Conservation (phyloP, 2,888 invertebrate genomes). For the Drosophila kuntzei region DNA sequence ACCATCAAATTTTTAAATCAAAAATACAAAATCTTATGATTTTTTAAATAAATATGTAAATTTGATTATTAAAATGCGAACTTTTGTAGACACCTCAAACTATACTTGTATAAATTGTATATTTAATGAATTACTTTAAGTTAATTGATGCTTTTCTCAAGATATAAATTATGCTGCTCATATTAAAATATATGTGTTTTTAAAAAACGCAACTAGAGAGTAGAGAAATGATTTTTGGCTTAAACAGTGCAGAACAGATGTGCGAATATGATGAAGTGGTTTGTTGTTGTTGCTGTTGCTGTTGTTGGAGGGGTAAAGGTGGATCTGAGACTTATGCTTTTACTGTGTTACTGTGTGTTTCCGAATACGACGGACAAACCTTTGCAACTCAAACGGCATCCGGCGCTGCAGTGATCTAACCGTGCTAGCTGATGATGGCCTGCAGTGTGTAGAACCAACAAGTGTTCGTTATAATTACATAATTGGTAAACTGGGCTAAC, state of each 20-base stretch:
- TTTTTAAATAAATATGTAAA: too few relatives aligned
- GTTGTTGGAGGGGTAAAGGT: background rate
- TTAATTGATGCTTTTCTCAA: background rate
- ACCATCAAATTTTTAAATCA: too few relatives aligned
- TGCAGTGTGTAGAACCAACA: slow-evolving; percentile 61
- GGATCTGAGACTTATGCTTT: slow-evolving; percentile 8
- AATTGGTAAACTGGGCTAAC: slow-evolving; percentile 37
- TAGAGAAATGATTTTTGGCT: slow-evolving; percentile 5
- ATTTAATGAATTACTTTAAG: background rate
- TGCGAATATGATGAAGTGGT: slow-evolving; percentile 39
- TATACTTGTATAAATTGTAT: too few relatives aligned
- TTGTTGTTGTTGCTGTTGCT: background rate
- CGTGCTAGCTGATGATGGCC: slow-evolving; percentile 60
- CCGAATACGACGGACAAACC: slow-evolving; percentile 66
- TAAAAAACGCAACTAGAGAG: background rate
- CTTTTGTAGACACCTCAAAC: too few relatives aligned
- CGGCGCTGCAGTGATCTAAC: slow-evolving; percentile 58
- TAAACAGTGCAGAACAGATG: slow-evolving; percentile 56
- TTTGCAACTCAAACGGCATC: slow-evolving; percentile 65
- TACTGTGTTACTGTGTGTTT: slow-evolving; percentile 7
- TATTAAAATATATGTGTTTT: background rate
- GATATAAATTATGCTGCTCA: background rate
- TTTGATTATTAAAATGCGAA: too few relatives aligned
- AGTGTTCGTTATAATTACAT: slow-evolving; percentile 35
- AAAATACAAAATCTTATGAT: too few relatives aligned